Conservation (phyloP, 1,140 invertebrate species). For the Solenopsis fugax region DNA sequence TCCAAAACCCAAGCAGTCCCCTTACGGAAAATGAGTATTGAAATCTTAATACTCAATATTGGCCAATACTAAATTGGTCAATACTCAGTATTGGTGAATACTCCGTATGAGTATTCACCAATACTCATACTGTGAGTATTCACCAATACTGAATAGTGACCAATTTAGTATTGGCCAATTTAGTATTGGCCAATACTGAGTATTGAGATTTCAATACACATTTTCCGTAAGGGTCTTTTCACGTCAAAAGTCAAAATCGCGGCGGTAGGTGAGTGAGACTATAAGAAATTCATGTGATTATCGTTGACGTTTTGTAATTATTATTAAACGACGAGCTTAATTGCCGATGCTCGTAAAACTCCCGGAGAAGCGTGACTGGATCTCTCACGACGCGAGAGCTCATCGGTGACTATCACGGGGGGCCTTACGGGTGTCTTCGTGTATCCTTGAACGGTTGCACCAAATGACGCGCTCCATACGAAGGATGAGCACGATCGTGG, state of each 20-base stretch:
- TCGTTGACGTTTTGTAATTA: conserved; percentile 18
- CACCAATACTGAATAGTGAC: no score
- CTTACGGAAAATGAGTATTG: no score
- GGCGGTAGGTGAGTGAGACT: background rate
- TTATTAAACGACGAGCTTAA: conserved; percentile 21
- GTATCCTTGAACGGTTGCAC: background rate
- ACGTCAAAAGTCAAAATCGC: background rate
- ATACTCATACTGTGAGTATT: no score
- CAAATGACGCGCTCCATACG: background rate
- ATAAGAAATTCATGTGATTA: conserved; percentile 16
- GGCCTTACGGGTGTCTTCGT: background rate
- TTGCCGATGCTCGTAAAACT: background rate
- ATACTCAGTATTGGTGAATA: no score
- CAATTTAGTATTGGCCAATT: no score
- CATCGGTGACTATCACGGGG: background rate
- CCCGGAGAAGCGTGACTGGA: background rate
- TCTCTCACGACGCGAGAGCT: conserved; percentile 1
- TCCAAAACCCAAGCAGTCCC: background rate
- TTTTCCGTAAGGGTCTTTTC: background rate
- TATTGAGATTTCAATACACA: no score
- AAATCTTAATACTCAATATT: no score
- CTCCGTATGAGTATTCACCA: no score
- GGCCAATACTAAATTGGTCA: no score
- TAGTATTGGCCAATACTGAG: no score
- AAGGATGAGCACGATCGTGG: background rate